A percentile compares a stretch with the other conserved stretches of the same genome.
Evolutionary conservation across 2,888 invertebrate species (phyloP).

Genomic region (Limnephilus auricula): DNA sequence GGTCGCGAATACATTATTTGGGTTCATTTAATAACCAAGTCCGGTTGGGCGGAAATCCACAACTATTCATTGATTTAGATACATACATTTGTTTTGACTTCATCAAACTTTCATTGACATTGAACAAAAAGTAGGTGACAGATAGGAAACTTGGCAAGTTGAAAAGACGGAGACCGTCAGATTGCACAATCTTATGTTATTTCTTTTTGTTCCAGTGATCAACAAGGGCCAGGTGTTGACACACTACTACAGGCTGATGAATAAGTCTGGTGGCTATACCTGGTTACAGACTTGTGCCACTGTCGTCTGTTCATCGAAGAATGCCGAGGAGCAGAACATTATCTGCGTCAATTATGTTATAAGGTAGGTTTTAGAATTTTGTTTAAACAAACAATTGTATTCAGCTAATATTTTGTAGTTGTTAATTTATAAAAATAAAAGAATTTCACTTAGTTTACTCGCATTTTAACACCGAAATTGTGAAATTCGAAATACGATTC

Average conservation of each 20-base stretch:
- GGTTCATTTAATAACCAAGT: not conserved
- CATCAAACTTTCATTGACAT: not conserved
- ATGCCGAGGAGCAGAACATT: conserved; percentile 97
- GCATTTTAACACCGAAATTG: not conserved
- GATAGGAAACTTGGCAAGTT: not conserved
- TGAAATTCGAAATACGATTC: not conserved
- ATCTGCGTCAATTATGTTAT: conserved; percentile 98
- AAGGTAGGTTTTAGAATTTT: conserved; percentile 80
- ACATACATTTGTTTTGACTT: not conserved
- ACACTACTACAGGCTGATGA: conserved; percentile 97
- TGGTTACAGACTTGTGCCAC: conserved; percentile 99
- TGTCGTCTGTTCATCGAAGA: conserved; percentile 96
- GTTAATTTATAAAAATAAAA: not conserved
- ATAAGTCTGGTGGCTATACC: conserved; percentile 96
- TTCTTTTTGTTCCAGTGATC: conserved; percentile 84
- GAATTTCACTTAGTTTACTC: not conserved
- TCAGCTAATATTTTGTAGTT: too few species aligned
- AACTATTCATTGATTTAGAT: not conserved
- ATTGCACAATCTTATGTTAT: conserved; percentile 5
- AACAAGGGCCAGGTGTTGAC: conserved; percentile 98
- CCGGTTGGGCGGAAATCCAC: not conserved
- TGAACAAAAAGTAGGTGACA: not conserved
- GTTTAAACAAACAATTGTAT: not conserved
- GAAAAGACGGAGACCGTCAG: not conserved
- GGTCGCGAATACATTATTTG: conserved; percentile 10